Percentiles rank a stretch among this genome's conserved stretches.
These are phyloP conservation scores for Hofmannophila pseudospretella DNA, from an alignment of 2,888 invertebrate species.

Conservation along the genomic window DNA sequence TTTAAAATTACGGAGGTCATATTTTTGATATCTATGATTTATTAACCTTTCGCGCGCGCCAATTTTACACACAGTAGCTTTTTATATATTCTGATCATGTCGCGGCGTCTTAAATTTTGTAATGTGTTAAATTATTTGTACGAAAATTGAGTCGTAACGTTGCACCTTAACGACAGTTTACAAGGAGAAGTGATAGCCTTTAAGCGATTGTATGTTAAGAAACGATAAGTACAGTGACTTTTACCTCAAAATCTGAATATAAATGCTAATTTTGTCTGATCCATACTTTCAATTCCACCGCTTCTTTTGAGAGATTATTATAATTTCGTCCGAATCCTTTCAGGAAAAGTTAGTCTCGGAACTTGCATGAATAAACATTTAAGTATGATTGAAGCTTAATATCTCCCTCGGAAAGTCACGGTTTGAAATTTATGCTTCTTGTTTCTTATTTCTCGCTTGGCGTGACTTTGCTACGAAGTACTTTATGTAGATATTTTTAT, in stretches of 20 bases:
- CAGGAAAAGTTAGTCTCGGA: conserved; percentile 46
- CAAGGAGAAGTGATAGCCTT: no score
- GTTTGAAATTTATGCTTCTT: conserved; percentile 13
- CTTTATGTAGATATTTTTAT: not conserved
- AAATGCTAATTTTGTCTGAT: conserved; percentile 68
- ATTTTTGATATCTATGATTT: no score
- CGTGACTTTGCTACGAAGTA: conserved; percentile 1
- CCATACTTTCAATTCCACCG: conserved; percentile 62
- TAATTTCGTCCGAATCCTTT: conserved; percentile 67
- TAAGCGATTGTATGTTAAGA: conserved; percentile 35
- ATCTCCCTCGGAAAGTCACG: conserved; percentile 10
- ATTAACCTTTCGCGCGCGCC: no score
- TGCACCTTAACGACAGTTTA: no score
- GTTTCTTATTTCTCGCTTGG: conserved; percentile 9
- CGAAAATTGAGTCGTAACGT: no score
- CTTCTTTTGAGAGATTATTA: conserved; percentile 68
- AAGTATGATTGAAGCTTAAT: conserved; percentile 15
- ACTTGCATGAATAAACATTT: conserved; percentile 55
- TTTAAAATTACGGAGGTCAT: no score
- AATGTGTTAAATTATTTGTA: no score
- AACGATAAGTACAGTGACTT: conserved; percentile 67
- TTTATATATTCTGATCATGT: no score
- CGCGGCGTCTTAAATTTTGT: no score
- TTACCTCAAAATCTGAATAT: conserved; percentile 64
- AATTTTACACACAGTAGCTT: no score